Evolutionary conservation across 2,113 vertebrate species (phyloP).

Genomic region (Megalops atlanticus): DNA sequence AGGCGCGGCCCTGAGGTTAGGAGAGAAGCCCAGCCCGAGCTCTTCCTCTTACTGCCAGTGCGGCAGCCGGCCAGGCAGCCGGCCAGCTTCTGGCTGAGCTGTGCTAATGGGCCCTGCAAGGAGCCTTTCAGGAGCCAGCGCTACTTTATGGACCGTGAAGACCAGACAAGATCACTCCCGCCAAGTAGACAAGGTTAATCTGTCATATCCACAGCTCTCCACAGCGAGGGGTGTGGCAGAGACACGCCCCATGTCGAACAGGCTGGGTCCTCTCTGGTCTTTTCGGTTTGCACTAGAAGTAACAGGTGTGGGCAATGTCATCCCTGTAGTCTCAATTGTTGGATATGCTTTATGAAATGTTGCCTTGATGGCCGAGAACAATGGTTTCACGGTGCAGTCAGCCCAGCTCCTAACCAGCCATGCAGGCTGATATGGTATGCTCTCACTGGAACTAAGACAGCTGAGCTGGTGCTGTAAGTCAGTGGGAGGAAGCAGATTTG

Average conservation of each 20-base stretch:
- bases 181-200: conserved; percentile 30
- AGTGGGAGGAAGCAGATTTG: not conserved
- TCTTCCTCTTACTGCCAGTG: not conserved
- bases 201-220: conserved; percentile 5
- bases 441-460: not conserved
- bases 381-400: too few relatives aligned
- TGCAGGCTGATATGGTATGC: not conserved
- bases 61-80: conserved; percentile 8
- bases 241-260: not conserved
- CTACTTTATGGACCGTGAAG: conserved; percentile 39
- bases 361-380: not conserved
- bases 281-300: not conserved
- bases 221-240: not conserved
- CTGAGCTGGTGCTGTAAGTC: not conserved
- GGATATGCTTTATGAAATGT: not conserved
- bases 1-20: too few relatives aligned
- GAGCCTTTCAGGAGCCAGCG: conserved; percentile 33
- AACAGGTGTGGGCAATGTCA: not conserved
- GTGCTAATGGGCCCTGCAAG: conserved; percentile 33
- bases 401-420: not conserved
- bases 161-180: conserved; percentile 26
- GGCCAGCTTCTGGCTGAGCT: conserved; percentile 37
- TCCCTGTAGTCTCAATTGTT: not conserved
- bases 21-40: not conserved
- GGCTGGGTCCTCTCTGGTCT: not conserved